Evolutionary conservation across 2,113 vertebrate genomes (phyloP).

Genomic region (Cyphomyrus discorhynchus): DNA sequence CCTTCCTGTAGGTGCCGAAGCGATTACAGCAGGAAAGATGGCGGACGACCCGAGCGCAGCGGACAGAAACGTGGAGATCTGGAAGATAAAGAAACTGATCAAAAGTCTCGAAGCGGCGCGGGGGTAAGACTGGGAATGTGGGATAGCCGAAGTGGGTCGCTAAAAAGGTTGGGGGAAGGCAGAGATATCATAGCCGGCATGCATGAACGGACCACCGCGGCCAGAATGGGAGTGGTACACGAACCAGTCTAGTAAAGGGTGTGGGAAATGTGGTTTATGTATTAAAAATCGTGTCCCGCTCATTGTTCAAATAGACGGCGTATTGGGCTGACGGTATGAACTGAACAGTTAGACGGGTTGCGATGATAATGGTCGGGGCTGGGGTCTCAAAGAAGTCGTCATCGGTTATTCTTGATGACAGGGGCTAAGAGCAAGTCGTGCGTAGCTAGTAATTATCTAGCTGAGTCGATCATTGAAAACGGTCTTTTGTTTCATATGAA

Average conservation of each 20-base stretch:
- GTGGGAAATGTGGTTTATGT: background rate
- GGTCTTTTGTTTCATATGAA: background rate
- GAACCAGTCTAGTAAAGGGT: background rate
- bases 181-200: background rate
- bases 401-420: background rate
- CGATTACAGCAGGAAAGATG: constrained; percentile 77
- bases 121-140: constrained; percentile 64
- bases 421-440: background rate
- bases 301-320: background rate
- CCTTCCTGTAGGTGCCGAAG: constrained; percentile 58
- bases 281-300: background rate
- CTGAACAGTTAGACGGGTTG: background rate
- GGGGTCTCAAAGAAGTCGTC: background rate
- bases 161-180: background rate
- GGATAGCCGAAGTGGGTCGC: background rate
- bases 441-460: background rate
- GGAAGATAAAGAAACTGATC: constrained; percentile 99
- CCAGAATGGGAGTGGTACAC: background rate
- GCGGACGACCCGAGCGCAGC: constrained; percentile 95
- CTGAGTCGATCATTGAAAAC: background rate
- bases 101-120: constrained; percentile 94
- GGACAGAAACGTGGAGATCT: constrained; percentile 97
- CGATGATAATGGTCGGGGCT: background rate
- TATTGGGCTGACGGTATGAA: background rate
- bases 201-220: background rate